Evolutionary conservation across 2,888 invertebrate species (phyloP).

Genomic region (Tiliacea citrago): DNA sequence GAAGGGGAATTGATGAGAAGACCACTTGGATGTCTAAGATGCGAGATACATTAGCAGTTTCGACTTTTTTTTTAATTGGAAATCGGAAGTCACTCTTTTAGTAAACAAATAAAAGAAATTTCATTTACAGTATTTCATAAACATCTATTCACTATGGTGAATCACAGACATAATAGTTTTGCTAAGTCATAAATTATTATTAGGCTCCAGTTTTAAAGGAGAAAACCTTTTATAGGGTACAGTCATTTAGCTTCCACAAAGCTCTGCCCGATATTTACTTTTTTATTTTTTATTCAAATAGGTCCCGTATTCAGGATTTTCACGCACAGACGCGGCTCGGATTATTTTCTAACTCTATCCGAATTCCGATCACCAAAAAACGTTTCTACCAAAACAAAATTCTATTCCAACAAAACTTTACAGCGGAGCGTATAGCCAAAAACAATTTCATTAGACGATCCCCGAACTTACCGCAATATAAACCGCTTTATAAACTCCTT

Average conservation of each 20-base stretch:
- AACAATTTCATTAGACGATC: constrained; percentile 80
- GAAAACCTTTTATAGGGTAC: constrained; percentile 24
- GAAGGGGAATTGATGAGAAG: constrained; percentile 60
- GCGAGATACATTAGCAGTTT: constrained; percentile 24
- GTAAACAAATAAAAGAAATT: not conserved
- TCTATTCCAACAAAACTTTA: constrained; percentile 67
- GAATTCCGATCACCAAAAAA: constrained; percentile 61
- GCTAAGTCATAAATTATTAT: not conserved
- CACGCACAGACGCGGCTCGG: constrained; percentile 38
- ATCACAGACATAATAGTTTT: not conserved
- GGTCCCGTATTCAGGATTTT: constrained; percentile 30
- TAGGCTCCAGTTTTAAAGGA: not conserved
- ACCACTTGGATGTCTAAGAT: constrained; percentile 37
- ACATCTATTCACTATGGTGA: not conserved
- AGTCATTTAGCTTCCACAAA: constrained; percentile 31
- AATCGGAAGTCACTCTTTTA: not conserved
- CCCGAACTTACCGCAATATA: constrained; percentile 66
- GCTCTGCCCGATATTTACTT: constrained; percentile 43
- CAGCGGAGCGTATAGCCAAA: constrained; percentile 66
- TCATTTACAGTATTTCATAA: no score
- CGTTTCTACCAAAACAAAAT: constrained; percentile 60
- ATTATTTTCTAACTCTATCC: constrained; percentile 52
- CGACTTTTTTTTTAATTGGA: not conserved
- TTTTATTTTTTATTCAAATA: constrained; percentile 56
- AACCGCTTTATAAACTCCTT: constrained; percentile 71